phyloP scores from a whole-genome alignment of 2,888 invertebrate species.

The Noctua comes region DNA sequence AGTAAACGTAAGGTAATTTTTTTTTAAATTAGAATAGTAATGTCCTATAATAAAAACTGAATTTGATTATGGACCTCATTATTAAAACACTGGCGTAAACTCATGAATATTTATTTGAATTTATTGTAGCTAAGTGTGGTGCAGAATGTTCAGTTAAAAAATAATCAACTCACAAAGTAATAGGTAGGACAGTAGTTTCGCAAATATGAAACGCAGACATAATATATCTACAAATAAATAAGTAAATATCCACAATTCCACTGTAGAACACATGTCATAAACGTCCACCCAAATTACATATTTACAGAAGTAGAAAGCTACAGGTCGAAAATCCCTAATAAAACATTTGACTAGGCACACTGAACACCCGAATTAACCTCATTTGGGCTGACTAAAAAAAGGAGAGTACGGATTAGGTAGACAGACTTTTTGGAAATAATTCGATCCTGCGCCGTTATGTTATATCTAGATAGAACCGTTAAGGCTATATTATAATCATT shows the following conservation, averaged over 20 bases:
- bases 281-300: conserved; percentile 10
- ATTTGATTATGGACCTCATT: conserved; percentile 15
- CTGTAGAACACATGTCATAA: conserved; percentile 1
- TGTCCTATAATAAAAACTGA: neutral
- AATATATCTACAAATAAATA: neutral
- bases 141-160: neutral
- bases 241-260: neutral
- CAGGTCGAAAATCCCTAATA: conserved; percentile 11
- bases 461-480: conserved; percentile 44
- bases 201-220: neutral
- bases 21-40: neutral
- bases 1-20: conserved; percentile 52
- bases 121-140: neutral
- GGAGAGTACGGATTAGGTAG: neutral
- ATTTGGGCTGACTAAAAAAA: conserved; percentile 26
- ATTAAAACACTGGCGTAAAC: conserved; percentile 17
- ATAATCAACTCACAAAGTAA: neutral
- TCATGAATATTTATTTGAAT: conserved; percentile 43
- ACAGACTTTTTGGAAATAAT: conserved; percentile 17
- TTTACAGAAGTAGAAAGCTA: conserved; percentile 2
- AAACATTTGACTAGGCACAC: conserved; percentile 18
- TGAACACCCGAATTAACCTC: conserved; percentile 35
- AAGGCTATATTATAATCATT: conserved; percentile 73
- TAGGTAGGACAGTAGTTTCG: neutral
- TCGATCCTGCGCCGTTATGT: conserved; percentile 31